Percentiles rank a stretch among this genome's conserved stretches.
These are phyloP conservation scores for Hydractinia echinata DNA, from an alignment of 30 jellyfish, hydroid and myxozoan genomes.

Conservation along the genomic window DNA sequence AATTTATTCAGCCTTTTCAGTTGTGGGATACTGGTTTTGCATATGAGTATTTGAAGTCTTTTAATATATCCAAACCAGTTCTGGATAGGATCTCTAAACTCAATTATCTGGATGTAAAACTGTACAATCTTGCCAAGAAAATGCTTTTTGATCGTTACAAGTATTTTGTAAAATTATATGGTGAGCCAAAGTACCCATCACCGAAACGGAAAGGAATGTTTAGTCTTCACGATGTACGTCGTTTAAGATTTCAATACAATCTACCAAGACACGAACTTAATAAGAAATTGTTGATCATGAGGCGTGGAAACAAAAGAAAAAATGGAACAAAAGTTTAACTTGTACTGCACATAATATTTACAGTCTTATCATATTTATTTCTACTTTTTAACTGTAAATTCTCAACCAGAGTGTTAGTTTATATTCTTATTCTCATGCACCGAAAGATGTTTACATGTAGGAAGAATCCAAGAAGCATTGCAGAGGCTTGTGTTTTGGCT, in stretches of 20 bases:
- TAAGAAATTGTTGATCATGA: constrained; percentile 9
- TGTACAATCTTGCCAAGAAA: constrained; percentile 61
- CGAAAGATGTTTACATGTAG: too few relatives aligned
- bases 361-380: too few relatives aligned
- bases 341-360: too few relatives aligned
- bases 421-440: too few relatives aligned
- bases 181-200: constrained; percentile 19
- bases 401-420: too few relatives aligned
- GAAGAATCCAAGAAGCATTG: too few relatives aligned
- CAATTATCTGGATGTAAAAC: constrained; percentile 54
- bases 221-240: neutral
- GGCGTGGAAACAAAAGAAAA: neutral
- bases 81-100: constrained; percentile 30
- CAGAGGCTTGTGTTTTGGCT: too few relatives aligned
- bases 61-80: neutral
- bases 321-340: too few relatives aligned
- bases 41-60: constrained; percentile 35
- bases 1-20: constrained; percentile 47
- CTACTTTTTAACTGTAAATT: too few relatives aligned
- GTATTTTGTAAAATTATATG: constrained; percentile 23
- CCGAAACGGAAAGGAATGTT: neutral
- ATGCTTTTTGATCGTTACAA: constrained; percentile 38
- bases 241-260: neutral
- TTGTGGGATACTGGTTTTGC: constrained; percentile 68
- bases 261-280: constrained; percentile 25